A percentile compares a stretch with the other conserved stretches of the same genome.
Conservation (phyloP, 2,888 invertebrate species). For the Andrena bucephala region DNA sequence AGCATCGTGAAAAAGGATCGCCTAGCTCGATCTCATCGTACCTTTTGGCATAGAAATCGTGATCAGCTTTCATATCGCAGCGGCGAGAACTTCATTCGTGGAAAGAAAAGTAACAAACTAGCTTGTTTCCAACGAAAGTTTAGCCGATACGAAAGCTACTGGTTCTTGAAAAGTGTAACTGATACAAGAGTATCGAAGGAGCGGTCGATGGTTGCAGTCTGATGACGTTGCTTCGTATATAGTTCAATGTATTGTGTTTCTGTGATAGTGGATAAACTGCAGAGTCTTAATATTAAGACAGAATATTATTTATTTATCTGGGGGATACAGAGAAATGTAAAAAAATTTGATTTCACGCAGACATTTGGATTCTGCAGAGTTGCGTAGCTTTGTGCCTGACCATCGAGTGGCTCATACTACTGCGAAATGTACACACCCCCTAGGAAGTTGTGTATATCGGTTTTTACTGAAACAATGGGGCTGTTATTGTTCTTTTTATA, state of each 20-base stretch:
- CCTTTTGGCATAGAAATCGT: constrained; percentile 26
- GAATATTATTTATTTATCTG: background rate
- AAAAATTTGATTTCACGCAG: background rate
- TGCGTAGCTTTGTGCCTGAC: constrained; percentile 15
- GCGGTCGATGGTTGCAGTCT: background rate
- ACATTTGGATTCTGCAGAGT: background rate
- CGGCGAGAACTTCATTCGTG: background rate
- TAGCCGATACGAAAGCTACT: background rate
- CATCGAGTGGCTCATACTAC: constrained; percentile 46
- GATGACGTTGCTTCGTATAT: background rate
- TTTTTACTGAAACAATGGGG: background rate
- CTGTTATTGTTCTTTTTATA: background rate
- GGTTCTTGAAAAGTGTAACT: no score
- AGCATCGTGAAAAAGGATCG: constrained; percentile 19
- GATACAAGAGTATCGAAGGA: background rate
- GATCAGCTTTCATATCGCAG: constrained; percentile 8
- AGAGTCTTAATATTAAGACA: background rate
- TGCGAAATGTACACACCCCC: constrained; percentile 4
- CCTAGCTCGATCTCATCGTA: constrained; percentile 20
- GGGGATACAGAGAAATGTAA: background rate
- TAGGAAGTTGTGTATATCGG: background rate
- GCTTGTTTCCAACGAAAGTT: background rate
- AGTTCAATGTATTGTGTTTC: background rate
- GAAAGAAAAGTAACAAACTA: constrained; percentile 16
- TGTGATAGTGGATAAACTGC: background rate